These are phyloP conservation scores for Aselliscus stoliczkanus DNA, from an alignment of 2,797 vertebrate species.

Conservation along the genomic window DNA sequence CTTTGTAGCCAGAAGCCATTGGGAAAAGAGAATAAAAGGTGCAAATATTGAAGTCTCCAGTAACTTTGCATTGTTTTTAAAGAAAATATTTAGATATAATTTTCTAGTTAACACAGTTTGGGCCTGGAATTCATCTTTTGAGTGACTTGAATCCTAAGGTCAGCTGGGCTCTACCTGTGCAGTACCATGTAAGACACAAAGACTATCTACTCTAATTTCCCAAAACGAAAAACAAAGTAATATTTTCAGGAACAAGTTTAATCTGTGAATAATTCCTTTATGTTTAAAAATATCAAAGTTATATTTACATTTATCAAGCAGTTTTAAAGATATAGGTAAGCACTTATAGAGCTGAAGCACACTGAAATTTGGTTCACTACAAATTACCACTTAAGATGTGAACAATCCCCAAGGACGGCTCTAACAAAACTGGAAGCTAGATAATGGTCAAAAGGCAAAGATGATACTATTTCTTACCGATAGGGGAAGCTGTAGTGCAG, in stretches of 20 bases:
- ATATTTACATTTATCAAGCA: constrained; percentile 8
- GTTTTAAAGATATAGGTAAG: constrained; percentile 17
- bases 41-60: neutral
- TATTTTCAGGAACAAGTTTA: neutral
- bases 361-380: neutral
- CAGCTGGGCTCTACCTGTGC: neutral
- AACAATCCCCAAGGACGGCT: neutral
- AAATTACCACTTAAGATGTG: neutral
- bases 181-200: neutral
- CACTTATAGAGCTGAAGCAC: neutral
- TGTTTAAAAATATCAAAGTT: constrained; percentile 7
- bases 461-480: neutral
- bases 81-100: constrained; percentile 16
- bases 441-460: neutral
- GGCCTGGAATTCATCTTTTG: neutral
- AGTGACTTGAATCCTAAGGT: neutral
- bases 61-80: neutral
- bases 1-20: neutral
- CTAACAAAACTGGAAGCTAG: neutral
- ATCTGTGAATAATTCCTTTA: neutral
- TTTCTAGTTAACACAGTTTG: constrained; percentile 10
- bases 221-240: neutral
- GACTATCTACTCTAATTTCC: neutral
- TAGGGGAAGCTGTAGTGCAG: neutral
- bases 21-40: constrained; percentile 13